Conservation (phyloP, 2,797 vertebrate genomes). For the Oophaga sylvatica region DNA sequence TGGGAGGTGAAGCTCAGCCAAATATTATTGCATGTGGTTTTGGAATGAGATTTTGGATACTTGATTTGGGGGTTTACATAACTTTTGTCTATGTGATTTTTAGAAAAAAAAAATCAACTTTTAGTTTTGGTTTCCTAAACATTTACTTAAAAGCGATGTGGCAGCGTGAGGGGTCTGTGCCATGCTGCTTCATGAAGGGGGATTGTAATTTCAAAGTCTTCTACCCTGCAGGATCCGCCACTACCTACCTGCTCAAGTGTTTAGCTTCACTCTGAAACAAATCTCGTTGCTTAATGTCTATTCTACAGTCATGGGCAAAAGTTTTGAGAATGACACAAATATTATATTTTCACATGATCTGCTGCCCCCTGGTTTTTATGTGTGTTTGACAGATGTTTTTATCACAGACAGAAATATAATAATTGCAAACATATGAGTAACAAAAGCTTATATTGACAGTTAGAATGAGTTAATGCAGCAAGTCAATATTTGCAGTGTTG, state of each 20-base stretch:
- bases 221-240: not conserved
- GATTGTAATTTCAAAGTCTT: slow-evolving; percentile 36
- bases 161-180: slow-evolving; percentile 15
- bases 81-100: not conserved
- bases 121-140: not conserved
- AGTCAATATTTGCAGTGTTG: no score
- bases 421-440: no score
- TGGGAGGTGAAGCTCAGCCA: not conserved
- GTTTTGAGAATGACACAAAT: no score
- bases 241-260: slow-evolving; percentile 43
- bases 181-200: slow-evolving; percentile 7
- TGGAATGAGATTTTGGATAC: not conserved
- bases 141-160: slow-evolving; percentile 20
- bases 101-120: not conserved
- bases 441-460: no score
- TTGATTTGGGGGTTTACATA: not conserved
- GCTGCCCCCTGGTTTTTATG: no score
- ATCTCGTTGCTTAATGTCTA: slow-evolving; percentile 50
- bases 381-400: no score
- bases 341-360: no score
- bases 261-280: slow-evolving; percentile 40
- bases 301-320: no score
- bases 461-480: no score
- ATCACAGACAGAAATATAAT: no score
- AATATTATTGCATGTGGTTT: not conserved